phyloP scores from a whole-genome alignment of 2,797 vertebrate genomes.

The Malacoctenus gilli region DNA sequence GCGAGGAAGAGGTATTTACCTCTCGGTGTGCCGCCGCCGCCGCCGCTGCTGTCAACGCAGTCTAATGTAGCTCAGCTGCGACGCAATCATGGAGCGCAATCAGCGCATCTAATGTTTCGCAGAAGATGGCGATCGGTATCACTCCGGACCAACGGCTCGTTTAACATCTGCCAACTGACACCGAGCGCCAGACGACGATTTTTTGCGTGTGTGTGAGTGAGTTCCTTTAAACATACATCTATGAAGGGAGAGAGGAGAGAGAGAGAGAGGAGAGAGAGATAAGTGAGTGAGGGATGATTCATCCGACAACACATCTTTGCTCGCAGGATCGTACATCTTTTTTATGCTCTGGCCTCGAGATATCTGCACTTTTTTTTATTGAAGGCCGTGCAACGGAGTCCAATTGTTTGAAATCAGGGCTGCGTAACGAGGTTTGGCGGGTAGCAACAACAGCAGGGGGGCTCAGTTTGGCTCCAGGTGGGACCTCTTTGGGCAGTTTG shows the following conservation, averaged over 20 bases:
- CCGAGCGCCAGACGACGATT: background rate
- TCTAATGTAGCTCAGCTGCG: constrained; percentile 30
- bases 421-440: no score
- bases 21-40: constrained; percentile 17
- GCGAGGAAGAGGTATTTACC: constrained; percentile 17
- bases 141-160: constrained; percentile 11
- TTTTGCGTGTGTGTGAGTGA: background rate
- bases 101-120: constrained; percentile 25
- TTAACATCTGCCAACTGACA: constrained; percentile 43
- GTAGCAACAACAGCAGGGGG: no score
- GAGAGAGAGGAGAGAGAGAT: constrained; percentile 11
- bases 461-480: no score
- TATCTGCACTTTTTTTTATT: background rate
- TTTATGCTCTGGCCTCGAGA: constrained; percentile 16
- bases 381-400: constrained; percentile 1
- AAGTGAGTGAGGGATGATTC: constrained; percentile 6
- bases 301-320: constrained; percentile 5
- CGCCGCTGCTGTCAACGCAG: constrained; percentile 41
- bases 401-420: constrained; percentile 14
- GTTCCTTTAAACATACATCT: constrained; percentile 12
- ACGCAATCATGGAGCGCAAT: constrained; percentile 40
- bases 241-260: constrained; percentile 20
- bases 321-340: background rate
- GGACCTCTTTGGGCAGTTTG: no score
- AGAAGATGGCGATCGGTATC: constrained; percentile 18